Conservation (phyloP, 2,797 vertebrate genomes). For the Alosa sapidissima region DNA sequence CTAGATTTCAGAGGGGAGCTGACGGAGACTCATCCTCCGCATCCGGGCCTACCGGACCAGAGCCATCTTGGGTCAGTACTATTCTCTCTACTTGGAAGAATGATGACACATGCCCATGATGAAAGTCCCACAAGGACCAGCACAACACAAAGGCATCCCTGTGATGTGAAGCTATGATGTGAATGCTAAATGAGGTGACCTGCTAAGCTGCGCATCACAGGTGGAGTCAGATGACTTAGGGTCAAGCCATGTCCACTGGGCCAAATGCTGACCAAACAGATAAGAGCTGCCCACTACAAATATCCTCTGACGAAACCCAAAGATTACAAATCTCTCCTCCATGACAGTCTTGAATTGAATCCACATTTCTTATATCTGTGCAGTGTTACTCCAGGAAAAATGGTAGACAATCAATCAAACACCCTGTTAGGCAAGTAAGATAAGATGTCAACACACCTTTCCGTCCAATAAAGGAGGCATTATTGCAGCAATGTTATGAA, state of each 20-base stretch:
- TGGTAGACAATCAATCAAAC: not conserved
- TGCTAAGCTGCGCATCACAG: not conserved
- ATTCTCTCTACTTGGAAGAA: too few relatives aligned
- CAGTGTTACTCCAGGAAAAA: not conserved
- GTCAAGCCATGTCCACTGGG: not conserved
- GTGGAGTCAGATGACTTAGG: not conserved
- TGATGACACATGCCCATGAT: not conserved
- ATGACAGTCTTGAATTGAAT: not conserved
- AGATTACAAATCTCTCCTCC: not conserved
- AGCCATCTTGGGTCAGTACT: too few relatives aligned
- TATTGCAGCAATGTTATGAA: slow-evolving; percentile 14
- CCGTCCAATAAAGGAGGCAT: not conserved
- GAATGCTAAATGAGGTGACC: not conserved
- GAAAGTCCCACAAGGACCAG: not conserved
- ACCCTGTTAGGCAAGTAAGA: not conserved
- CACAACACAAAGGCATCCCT: not conserved
- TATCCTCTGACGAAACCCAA: not conserved
- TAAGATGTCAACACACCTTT: not conserved
- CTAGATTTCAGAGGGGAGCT: not conserved
- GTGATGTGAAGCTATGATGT: not conserved
- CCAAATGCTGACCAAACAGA: not conserved
- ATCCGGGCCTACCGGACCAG: not conserved
- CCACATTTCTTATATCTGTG: not conserved
- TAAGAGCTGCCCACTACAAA: not conserved
- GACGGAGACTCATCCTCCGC: not conserved